A percentile compares a stretch with the other conserved stretches of the same genome.
Conservation (phyloP, 2,113 vertebrate species). For the Genyomyrus donnyi region DNA sequence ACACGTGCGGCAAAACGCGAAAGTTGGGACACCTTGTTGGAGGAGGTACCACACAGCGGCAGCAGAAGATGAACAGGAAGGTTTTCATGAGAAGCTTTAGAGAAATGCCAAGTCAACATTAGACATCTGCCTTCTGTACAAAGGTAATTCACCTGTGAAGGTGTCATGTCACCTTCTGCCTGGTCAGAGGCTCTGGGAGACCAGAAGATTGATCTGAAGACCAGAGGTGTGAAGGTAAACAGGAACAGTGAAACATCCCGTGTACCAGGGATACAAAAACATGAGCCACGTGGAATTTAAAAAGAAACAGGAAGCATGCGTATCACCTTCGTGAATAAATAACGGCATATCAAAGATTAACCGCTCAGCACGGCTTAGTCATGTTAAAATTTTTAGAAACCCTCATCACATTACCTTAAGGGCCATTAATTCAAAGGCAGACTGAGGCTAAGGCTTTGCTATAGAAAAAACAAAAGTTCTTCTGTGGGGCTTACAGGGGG, state of each 20-base stretch:
- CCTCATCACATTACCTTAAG: background rate
- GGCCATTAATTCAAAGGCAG: background rate
- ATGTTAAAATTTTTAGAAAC: background rate
- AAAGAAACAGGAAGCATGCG: background rate
- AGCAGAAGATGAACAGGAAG: background rate
- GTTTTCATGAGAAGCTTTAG: background rate
- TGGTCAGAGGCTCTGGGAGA: background rate
- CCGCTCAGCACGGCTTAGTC: background rate
- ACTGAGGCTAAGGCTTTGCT: background rate
- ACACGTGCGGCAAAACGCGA: background rate
- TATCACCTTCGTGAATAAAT: background rate
- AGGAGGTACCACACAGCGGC: background rate
- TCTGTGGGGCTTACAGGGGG: background rate
- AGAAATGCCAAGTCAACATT: background rate
- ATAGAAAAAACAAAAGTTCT: background rate
- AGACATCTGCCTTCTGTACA: background rate
- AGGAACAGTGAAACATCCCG: background rate
- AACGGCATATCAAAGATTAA: background rate
- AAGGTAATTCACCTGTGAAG: background rate
- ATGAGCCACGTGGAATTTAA: background rate
- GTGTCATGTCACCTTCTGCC: background rate
- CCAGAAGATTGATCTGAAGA: background rate
- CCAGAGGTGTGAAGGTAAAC: background rate
- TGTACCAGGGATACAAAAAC: background rate
- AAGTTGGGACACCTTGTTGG: background rate